Percentiles rank a stretch among this genome's conserved stretches.
Conservation (phyloP, 2,888 invertebrate species). For the Pterostichus madidus region DNA sequence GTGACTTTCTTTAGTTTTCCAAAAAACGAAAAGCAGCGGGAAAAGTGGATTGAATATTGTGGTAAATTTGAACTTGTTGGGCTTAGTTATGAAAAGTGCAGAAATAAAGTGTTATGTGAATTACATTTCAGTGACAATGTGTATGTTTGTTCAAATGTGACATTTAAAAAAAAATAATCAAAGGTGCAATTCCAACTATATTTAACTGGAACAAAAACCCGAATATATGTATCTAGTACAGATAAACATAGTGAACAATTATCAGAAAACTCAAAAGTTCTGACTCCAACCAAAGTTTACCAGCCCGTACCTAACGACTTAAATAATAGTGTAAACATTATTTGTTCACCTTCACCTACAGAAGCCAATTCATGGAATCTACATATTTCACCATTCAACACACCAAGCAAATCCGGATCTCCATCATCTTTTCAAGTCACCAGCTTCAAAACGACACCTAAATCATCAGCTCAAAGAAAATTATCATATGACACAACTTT, state of each 20-base stretch:
- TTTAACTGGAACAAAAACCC: too few relatives aligned
- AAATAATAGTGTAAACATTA: too few relatives aligned
- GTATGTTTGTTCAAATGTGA: background rate
- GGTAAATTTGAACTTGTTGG: slow-evolving; percentile 16
- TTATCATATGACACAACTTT: too few relatives aligned
- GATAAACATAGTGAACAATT: background rate
- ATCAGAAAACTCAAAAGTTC: slow-evolving; percentile 26
- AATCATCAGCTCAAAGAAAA: background rate
- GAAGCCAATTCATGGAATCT: slow-evolving; percentile 5
- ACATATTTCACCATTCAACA: slow-evolving; percentile 23
- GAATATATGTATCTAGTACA: background rate
- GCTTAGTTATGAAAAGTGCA: slow-evolving; percentile 5
- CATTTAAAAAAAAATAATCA: slow-evolving; percentile 16
- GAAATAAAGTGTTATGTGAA: slow-evolving; percentile 36
- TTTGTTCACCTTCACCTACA: slow-evolving; percentile 5
- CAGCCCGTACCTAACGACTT: background rate
- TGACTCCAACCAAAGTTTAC: slow-evolving; percentile 5
- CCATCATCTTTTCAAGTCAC: background rate
- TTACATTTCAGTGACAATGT: slow-evolving; percentile 26
- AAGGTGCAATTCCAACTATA: background rate
- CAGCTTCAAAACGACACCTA: background rate
- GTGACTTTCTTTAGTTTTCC: too few relatives aligned
- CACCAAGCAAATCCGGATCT: slow-evolving; percentile 33
- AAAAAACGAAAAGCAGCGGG: too few relatives aligned
- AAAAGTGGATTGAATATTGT: slow-evolving; percentile 42